These are phyloP conservation scores for Chiloscyllium plagiosum DNA, from an alignment of 2,113 vertebrate species.

Conservation along the genomic window DNA sequence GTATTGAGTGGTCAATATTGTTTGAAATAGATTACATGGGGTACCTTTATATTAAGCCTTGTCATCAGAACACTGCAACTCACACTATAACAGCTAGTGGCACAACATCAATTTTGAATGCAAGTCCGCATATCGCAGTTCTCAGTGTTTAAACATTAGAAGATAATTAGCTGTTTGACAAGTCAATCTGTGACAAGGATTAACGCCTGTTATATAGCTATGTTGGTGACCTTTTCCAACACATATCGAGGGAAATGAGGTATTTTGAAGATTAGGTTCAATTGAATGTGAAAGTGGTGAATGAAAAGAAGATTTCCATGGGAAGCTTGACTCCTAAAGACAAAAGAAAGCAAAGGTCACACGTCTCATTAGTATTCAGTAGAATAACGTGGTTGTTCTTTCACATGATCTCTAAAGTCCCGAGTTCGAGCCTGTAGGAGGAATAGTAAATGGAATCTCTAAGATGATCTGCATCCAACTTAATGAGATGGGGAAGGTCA, in stretches of 20 bases:
- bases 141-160: background rate
- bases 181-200: background rate
- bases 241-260: background rate
- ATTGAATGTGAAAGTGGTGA: constrained; percentile 12
- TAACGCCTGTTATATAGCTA: background rate
- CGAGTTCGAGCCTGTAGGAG: background rate
- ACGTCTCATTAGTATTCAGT: background rate
- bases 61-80: background rate
- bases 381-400: background rate
- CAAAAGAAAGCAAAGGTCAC: background rate
- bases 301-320: background rate
- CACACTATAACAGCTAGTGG: background rate
- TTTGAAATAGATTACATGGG: background rate
- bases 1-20: background rate
- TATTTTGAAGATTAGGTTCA: constrained; percentile 17
- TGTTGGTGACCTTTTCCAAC: background rate
- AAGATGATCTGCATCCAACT: background rate
- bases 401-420: background rate
- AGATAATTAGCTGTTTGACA: background rate
- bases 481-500: background rate
- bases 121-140: background rate
- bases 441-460: background rate
- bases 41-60: background rate
- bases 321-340: background rate
- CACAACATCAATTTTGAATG: background rate